Evolutionary conservation across 2,797 vertebrate species (phyloP), one percentile per base, ranked within the genome.

Genomic region (Aulostomus chinensis): DNA sequence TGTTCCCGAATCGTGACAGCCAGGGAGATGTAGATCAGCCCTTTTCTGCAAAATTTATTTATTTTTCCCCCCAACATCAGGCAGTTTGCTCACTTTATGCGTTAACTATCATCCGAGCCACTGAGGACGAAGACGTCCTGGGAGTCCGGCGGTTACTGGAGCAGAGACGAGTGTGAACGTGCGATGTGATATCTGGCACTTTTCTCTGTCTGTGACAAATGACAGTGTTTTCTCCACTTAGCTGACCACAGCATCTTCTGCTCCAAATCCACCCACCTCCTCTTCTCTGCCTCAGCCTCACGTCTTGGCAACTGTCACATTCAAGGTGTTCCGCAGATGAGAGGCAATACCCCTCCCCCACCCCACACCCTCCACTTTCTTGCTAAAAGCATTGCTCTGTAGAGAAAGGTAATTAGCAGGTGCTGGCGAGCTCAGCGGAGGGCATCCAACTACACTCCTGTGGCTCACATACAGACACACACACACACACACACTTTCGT

Each of bases 231-330:
- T 86, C 86, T 93, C 91, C 92, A 95, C 94, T 95, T 96, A 95
- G 95, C 96, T 98, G 96, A 97, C 94, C 95, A 94, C 94, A 95
- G 95, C 95, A 97, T 94, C 95, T 98, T 96, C 93, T 89, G 90
- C 94, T 82, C 90, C 81, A 83, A 80, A 78, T 56, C 80, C 78
- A 58, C 81, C 84, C 81, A 67, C 83, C 81, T 74, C 65, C 70
- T 70, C 61, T 58, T 84, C 90, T 89, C 90, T 85, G 90, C 92
- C 92, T 92, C 88, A 89, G 94, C 93, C 92, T 92, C 94, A 93
- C 90, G 91, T 95, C 93, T 96, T 96, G 93, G 95, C 95, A 96
- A 94, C 94, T 95, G 95, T 96, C 94, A 97, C 94, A 94, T 95
- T 96, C 95, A 97, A 96, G 94, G 89, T 94, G 93, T 94, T 96